phyloP scores from a whole-genome alignment of 2,113 vertebrate species.

The Ivindomyrus marchei region DNA sequence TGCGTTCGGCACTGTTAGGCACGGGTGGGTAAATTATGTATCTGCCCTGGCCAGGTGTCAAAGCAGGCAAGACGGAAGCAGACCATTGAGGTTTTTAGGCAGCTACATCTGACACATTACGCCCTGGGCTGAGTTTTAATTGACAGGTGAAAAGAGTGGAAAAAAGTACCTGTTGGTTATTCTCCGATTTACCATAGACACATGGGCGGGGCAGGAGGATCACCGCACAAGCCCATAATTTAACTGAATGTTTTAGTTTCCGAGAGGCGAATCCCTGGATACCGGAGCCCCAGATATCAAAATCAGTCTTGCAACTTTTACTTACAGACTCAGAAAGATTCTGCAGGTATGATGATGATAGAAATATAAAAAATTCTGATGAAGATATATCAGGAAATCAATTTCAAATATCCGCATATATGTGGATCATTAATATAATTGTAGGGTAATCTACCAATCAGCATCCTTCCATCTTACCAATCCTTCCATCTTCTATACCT shows the following conservation, averaged over 20 bases:
- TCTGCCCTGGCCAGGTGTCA: slow-evolving; percentile 16
- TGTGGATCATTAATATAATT: not conserved
- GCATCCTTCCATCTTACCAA: no score
- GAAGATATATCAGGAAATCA: not conserved
- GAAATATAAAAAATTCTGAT: not conserved
- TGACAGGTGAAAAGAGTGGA: not conserved
- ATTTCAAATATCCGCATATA: not conserved
- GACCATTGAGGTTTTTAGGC: slow-evolving; percentile 14
- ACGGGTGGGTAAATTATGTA: slow-evolving; percentile 3
- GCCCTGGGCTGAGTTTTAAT: slow-evolving; percentile 3
- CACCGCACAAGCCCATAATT: not conserved
- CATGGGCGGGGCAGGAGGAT: not conserved
- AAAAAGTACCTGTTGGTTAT: slow-evolving; percentile 12
- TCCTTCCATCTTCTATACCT: not conserved
- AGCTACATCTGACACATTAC: slow-evolving; percentile 16
- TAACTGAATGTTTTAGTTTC: not conserved
- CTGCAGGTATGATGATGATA: not conserved
- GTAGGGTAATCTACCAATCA: not conserved
- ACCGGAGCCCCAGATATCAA: not conserved
- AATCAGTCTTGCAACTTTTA: not conserved
- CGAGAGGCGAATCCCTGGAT: not conserved
- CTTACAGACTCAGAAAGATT: not conserved
- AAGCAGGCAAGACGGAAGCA: slow-evolving; percentile 7
- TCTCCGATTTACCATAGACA: not conserved
- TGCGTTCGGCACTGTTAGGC: not conserved